Percentiles rank a stretch among this genome's conserved stretches.
These are phyloP conservation scores for Sicus ferrugineus DNA, from an alignment of 2,888 invertebrate genomes.

Conservation along the genomic window DNA sequence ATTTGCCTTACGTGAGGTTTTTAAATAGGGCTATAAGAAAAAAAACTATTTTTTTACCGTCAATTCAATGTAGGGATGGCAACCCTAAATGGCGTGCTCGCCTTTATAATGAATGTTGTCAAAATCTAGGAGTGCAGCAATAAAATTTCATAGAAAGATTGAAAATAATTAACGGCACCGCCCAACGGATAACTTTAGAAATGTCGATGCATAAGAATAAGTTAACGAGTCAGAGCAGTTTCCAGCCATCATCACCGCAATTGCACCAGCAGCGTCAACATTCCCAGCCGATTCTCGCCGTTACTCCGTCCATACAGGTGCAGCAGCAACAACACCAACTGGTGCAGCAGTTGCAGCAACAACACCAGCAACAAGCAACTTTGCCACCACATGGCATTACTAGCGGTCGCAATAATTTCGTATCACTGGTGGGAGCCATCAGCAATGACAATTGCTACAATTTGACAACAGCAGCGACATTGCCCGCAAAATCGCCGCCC, in stretches of 20 bases:
- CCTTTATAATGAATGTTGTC: no score
- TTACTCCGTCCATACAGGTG: no score
- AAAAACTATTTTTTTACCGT: no score
- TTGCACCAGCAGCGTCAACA: constrained; percentile 49
- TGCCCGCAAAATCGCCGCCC: constrained; percentile 49
- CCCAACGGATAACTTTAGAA: constrained; percentile 36
- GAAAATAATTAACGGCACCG: no score
- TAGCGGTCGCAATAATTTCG: constrained; percentile 56
- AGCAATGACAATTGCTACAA: constrained; percentile 56
- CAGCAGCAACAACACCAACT: constrained; percentile 51
- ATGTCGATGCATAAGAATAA: constrained; percentile 64
- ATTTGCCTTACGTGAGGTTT: no score
- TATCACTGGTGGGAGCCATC: constrained; percentile 53
- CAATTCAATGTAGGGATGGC: no score
- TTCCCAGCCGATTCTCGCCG: no score
- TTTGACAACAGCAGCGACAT: constrained; percentile 49
- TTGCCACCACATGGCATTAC: constrained; percentile 48
- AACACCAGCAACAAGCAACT: constrained; percentile 48
- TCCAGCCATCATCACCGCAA: constrained; percentile 45
- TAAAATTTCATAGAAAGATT: no score
- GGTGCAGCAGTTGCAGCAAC: constrained; percentile 48
- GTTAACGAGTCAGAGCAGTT: constrained; percentile 47
- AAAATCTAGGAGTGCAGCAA: no score
- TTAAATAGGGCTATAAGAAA: no score
- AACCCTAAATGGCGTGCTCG: no score